phyloP scores from a whole-genome alignment of 1,140 invertebrate species.

The Ooceraea biroi region DNA sequence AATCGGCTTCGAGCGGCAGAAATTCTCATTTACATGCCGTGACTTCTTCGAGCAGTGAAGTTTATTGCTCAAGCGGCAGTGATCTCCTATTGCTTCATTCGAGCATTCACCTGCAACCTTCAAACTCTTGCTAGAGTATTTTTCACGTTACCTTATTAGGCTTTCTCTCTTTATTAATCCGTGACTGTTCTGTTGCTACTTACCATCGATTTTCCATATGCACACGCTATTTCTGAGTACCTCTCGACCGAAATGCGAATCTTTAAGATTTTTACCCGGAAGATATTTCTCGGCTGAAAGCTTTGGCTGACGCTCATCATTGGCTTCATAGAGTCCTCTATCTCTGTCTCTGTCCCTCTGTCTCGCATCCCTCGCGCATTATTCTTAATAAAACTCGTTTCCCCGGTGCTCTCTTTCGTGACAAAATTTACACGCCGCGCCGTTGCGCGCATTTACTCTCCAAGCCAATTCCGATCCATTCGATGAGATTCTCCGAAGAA shows the following conservation, averaged over 20 bases:
- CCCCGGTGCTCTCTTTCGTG: too few relatives aligned
- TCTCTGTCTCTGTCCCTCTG: too few relatives aligned
- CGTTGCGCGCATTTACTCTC: not conserved
- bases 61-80: not conserved
- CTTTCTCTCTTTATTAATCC: not conserved
- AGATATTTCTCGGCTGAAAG: slow-evolving; percentile 7
- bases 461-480: not conserved
- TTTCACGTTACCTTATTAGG: not conserved
- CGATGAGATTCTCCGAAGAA: not conserved
- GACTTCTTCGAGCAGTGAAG: not conserved
- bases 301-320: not conserved
- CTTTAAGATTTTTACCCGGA: slow-evolving; percentile 9
- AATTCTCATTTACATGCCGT: not conserved
- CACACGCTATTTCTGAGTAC: not conserved
- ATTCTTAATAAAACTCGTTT: slow-evolving; percentile 18
- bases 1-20: too few relatives aligned
- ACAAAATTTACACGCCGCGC: slow-evolving; percentile 4
- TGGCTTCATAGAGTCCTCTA: not conserved
- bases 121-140: not conserved
- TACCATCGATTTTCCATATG: not conserved
- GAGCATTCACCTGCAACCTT: not conserved
- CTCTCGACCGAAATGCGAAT: not conserved
- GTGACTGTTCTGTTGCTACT: not conserved
- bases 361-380: not conserved
- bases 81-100: not conserved